These are phyloP conservation scores for Sebastes hubbsi DNA, from an alignment of 2,797 vertebrate species.

Conservation along the genomic window DNA sequence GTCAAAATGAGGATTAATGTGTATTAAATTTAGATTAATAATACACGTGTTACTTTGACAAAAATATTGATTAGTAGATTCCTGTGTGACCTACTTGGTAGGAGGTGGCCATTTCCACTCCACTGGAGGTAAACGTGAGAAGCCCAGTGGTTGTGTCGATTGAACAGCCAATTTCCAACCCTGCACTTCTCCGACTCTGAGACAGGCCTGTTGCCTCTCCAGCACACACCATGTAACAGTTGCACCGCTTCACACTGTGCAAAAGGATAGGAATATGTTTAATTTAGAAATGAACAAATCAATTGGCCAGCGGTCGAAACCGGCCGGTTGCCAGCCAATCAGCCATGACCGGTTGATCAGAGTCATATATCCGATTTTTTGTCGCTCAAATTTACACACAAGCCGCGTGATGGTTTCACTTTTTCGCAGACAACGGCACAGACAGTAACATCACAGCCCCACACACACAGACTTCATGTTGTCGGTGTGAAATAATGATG, in stretches of 20 bases:
- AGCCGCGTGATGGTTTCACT: too few species aligned
- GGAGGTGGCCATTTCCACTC: slow-evolving; percentile 91
- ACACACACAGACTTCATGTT: too few species aligned
- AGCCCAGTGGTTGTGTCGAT: slow-evolving; percentile 90
- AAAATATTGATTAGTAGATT: not conserved
- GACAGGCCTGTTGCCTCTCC: slow-evolving; percentile 90
- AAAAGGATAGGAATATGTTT: not conserved
- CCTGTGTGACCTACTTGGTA: slow-evolving; percentile 85
- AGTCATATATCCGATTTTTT: not conserved
- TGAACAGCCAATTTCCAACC: slow-evolving; percentile 93
- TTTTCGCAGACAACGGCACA: fast-evolving
- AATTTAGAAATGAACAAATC: not conserved
- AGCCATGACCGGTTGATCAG: not conserved
- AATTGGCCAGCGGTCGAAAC: not conserved
- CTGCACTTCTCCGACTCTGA: slow-evolving; percentile 89
- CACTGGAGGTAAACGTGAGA: slow-evolving; percentile 92
- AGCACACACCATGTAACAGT: slow-evolving; percentile 97
- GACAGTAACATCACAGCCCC: too few species aligned
- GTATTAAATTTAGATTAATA: not conserved
- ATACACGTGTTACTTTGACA: not conserved
- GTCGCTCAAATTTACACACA: too few species aligned
- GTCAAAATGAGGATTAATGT: not conserved
- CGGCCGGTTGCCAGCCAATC: not conserved
- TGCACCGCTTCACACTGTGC: slow-evolving; percentile 90
- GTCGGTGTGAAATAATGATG: too few species aligned